Conservation (phyloP, 1,140 invertebrate species). For the Colletes gigas region DNA sequence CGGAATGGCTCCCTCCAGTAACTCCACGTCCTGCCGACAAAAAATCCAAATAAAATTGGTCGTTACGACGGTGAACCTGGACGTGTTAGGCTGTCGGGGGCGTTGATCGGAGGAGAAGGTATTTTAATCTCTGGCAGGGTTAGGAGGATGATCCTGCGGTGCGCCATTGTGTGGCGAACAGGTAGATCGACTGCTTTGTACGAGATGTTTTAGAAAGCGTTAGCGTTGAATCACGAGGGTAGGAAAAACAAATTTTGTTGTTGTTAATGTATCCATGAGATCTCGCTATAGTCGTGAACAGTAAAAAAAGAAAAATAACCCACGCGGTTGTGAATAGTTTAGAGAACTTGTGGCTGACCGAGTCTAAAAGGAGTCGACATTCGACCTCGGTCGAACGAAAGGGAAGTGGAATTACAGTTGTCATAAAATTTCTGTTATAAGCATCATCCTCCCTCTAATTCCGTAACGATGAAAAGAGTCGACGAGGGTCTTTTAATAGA, state of each 20-base stretch:
- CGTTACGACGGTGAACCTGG: background rate
- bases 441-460: background rate
- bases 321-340: too few species aligned
- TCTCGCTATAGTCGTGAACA: too few species aligned
- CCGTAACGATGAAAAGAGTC: background rate
- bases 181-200: background rate
- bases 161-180: background rate
- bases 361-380: too few species aligned
- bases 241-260: too few species aligned
- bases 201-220: conserved; percentile 1
- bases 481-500: conserved; percentile 18
- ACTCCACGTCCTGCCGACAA: conserved; percentile 79
- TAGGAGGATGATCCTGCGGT: background rate
- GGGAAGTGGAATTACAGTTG: too few species aligned
- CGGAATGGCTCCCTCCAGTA: conserved; percentile 81
- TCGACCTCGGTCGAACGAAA: too few species aligned
- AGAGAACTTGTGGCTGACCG: too few species aligned
- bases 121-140: conserved; percentile 4
- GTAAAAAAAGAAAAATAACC: too few species aligned
- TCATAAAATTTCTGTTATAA: conserved; percentile 6
- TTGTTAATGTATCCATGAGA: too few species aligned
- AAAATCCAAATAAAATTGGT: conserved; percentile 42
- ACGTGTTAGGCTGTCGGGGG: background rate
- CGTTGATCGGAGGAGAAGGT: background rate
- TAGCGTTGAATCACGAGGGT: background rate